These are phyloP conservation scores for Oreochromis niloticus DNA, from an alignment of 2,113 vertebrate genomes.

Conservation along the genomic window DNA sequence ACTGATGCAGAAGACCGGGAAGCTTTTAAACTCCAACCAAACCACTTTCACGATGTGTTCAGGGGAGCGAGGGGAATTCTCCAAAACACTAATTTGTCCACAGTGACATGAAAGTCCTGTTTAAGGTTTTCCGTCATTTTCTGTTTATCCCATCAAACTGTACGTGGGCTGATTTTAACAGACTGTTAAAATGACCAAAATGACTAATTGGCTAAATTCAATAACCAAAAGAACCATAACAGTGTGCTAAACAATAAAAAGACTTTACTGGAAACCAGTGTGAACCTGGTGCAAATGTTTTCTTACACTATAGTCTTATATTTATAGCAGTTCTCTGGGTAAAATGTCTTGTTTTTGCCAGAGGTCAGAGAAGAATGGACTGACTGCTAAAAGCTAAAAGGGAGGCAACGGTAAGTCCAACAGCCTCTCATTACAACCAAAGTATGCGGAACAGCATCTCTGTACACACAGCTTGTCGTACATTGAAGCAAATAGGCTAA, in stretches of 20 bases:
- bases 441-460: background rate
- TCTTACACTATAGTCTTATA: background rate
- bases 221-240: background rate
- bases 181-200: conserved; percentile 29
- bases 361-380: background rate
- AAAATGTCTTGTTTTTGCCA: background rate
- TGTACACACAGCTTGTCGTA: background rate
- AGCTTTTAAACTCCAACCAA: conserved; percentile 50
- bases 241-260: background rate
- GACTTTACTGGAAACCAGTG: background rate
- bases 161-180: background rate
- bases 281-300: background rate
- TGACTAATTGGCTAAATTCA: conserved; percentile 9
- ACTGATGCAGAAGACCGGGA: conserved; percentile 35
- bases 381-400: background rate
- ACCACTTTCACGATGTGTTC: conserved; percentile 39
- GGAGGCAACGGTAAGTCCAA: background rate
- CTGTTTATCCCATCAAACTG: conserved; percentile 23
- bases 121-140: conserved; percentile 36
- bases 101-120: conserved; percentile 28
- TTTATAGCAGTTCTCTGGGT: background rate
- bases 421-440: background rate
- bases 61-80: conserved; percentile 52
- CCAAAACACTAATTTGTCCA: conserved; percentile 32
- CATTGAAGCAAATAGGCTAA: background rate